Base-by-base conservation (phyloP, 2,797 vertebrate genomes). In the Sebastes vulpes region DNA sequence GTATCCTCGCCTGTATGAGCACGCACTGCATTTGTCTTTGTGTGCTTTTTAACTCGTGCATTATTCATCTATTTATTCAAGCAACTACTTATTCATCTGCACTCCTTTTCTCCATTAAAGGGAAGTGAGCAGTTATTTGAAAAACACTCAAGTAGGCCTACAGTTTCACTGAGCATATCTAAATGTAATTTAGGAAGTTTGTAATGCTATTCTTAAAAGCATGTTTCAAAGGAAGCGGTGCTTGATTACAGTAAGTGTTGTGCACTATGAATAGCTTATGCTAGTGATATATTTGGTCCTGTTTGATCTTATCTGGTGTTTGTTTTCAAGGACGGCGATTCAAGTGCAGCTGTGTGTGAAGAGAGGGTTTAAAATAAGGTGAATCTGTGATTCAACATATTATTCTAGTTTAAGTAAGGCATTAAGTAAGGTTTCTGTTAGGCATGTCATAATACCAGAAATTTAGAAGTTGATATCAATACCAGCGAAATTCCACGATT, bases 11-110 rank as follows among this genome's bases (percentile, higher is more conserved):
- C 64, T 31, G 25, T 74, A 76, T 53, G 57, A 84, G 64, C 56
- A 72, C 66, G 77, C 57, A 52, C 54, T 10, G 53, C 81, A 77
- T 87, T 89, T 82, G 75, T 83, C 67, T 88, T 32, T 84, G 85
- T 88, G 86, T 79, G 82, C 61, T 77, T 92, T 91, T 84, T 81
- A 85, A 72, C 60, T 72, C 0, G 9, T 83, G 72, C 77, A 89
- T 90, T 91, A 88, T 89, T 94, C 71, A 88, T 89, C 59, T 79
- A 86, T 94, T 87, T 91, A 92, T 91, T 90, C 79, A 92, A 92
- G 72, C 77, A 81, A 42, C 79, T 65, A 69, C 81, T 88, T 81
- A 77, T 80, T 86, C 79, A 61, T 77, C 63, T 77, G 71, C 46
- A n/a, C 66, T 58, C 21, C 26, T 65, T 74, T 50, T 48, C 20